These are phyloP conservation scores for Elaphurus davidianus DNA, from an alignment of 2,113 vertebrate species.

Conservation along the genomic window DNA sequence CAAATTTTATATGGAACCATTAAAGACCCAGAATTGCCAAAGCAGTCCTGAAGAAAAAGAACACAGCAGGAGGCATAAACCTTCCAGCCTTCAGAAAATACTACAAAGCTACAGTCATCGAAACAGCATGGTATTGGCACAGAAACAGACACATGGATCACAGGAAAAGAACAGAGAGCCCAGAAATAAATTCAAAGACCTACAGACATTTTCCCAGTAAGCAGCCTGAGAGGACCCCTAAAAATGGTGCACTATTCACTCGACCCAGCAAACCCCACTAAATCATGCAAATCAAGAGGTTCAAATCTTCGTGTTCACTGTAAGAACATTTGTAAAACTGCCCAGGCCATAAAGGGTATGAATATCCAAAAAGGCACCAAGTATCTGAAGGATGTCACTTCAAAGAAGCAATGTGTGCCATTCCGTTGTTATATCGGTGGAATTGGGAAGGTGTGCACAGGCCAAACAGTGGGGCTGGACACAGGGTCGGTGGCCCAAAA, in stretches of 20 bases:
- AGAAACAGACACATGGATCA: not conserved
- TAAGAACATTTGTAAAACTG: not conserved
- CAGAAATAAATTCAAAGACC: not conserved
- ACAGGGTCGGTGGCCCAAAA: not conserved
- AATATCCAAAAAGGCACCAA: not conserved
- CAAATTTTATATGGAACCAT: not conserved
- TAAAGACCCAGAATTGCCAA: not conserved
- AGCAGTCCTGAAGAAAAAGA: not conserved
- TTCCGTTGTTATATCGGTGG: rapidly evolving
- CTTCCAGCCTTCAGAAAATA: not conserved
- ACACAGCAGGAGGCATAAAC: not conserved
- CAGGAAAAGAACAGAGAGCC: not conserved
- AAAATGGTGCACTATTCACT: not conserved
- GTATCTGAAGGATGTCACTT: not conserved
- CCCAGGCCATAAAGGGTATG: not conserved
- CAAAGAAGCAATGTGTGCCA: not conserved
- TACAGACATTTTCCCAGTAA: not conserved
- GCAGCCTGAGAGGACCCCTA: not conserved
- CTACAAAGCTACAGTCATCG: not conserved
- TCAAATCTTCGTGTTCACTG: not conserved
- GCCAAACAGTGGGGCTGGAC: not conserved
- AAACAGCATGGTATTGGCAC: not conserved
- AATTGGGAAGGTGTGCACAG: not conserved
- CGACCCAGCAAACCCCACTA: not conserved
- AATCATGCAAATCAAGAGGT: not conserved